These are phyloP conservation scores for Onychostruthus taczanowskii DNA, from an alignment of 2,113 vertebrate species.

Conservation along the genomic window DNA sequence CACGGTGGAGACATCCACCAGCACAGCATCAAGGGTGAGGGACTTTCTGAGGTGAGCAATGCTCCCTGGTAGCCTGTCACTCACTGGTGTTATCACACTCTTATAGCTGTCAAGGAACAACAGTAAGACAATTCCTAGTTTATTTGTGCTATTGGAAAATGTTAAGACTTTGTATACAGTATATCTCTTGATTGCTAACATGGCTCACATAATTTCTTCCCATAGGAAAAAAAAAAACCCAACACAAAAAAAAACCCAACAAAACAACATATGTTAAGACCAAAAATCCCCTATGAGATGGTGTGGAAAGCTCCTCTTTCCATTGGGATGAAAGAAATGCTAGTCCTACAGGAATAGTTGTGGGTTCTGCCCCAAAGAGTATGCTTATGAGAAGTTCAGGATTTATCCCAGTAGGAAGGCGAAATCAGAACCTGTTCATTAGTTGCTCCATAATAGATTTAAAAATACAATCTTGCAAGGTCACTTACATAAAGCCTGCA, in stretches of 20 bases:
- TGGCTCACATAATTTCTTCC: background rate
- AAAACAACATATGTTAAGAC: background rate
- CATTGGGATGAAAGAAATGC: background rate
- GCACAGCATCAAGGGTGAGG: background rate
- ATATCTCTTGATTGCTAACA: background rate
- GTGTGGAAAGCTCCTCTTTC: background rate
- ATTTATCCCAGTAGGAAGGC: background rate
- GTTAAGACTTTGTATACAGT: background rate
- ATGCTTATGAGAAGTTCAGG: background rate
- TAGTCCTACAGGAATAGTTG: background rate
- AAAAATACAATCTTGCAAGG: conserved; percentile 60
- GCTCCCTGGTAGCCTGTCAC: background rate
- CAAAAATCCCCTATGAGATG: background rate
- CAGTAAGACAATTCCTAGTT: background rate
- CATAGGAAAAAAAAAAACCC: background rate
- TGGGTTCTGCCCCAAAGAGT: background rate
- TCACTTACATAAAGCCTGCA: conserved; percentile 60
- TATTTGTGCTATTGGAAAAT: background rate
- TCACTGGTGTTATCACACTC: background rate
- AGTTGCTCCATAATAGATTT: conserved; percentile 59
- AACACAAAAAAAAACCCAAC: background rate
- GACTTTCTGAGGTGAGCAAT: background rate
- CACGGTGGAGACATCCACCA: background rate
- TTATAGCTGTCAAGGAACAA: background rate
- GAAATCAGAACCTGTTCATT: conserved; percentile 55